These are phyloP conservation scores for Notocelia uddmanniana DNA, from an alignment of 2,888 invertebrate species.

Conservation along the genomic window DNA sequence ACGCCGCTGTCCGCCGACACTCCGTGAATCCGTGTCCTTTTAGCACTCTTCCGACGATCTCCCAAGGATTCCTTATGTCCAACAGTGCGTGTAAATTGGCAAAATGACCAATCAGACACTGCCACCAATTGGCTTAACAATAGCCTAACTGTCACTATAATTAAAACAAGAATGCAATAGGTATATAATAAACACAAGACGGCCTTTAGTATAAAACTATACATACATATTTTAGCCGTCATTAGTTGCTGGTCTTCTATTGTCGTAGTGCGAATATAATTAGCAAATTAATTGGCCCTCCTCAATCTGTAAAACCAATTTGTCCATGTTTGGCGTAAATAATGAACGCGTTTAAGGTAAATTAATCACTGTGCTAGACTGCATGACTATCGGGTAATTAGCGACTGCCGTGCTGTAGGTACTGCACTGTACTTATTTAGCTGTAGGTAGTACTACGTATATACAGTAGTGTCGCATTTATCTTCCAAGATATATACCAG, in stretches of 20 bases:
- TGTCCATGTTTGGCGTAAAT: conserved; percentile 21
- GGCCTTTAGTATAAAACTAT: neutral
- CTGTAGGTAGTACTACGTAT: neutral
- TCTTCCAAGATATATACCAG: neutral
- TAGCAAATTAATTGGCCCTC: conserved; percentile 21
- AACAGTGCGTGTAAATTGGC: conserved; percentile 7
- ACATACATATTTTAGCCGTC: neutral
- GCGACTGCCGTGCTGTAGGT: neutral
- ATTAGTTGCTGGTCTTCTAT: conserved; percentile 9
- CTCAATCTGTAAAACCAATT: conserved; percentile 19
- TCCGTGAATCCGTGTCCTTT: neutral
- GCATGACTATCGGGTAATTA: conserved; percentile 17
- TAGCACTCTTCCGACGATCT: neutral
- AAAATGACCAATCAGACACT: neutral
- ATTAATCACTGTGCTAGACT: conserved; percentile 23
- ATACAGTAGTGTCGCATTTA: no score
- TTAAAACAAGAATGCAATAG: neutral
- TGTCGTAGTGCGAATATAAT: conserved; percentile 4
- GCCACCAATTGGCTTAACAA: neutral
- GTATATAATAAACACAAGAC: neutral
- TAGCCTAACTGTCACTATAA: neutral
- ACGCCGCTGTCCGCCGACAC: conserved; percentile 40
- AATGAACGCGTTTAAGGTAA: conserved; percentile 22
- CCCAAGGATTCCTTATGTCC: conserved; percentile 1
- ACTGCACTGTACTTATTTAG: neutral